Conservation (phyloP, 2,113 vertebrate genomes). For the Erpornis zantholeuca region DNA sequence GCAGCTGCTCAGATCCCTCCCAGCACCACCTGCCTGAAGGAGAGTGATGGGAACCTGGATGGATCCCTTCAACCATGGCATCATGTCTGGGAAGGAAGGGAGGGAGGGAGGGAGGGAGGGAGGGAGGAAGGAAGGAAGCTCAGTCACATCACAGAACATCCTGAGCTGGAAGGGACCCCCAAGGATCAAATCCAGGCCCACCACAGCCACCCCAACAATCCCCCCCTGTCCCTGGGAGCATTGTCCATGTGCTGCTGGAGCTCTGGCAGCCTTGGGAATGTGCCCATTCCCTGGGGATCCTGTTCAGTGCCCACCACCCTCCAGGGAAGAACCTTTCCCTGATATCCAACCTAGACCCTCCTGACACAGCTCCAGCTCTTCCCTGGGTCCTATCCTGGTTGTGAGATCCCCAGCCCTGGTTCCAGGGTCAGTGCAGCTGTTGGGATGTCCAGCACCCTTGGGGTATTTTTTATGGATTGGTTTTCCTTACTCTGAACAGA, state of each 20-base stretch:
- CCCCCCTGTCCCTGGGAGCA: fast-evolving
- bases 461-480: neutral
- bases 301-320: neutral
- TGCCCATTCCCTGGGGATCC: neutral
- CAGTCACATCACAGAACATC: neutral
- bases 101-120: neutral
- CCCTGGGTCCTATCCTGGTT: neutral
- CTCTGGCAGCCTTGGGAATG: neutral
- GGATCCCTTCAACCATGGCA: neutral
- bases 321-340: neutral
- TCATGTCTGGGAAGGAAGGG: neutral
- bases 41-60: neutral
- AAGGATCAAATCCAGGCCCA: neutral
- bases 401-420: neutral
- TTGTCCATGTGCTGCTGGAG: neutral
- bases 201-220: neutral
- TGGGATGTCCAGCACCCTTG: neutral
- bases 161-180: neutral
- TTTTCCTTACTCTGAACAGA: neutral
- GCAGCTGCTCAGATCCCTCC: neutral
- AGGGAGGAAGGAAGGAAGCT: neutral
- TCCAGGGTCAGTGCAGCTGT: fast-evolving
- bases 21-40: neutral
- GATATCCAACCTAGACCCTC: neutral
- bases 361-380: fast-evolving